Evolutionary conservation across 1,140 invertebrate species (phyloP).

Genomic region (Sinella curviseta): DNA sequence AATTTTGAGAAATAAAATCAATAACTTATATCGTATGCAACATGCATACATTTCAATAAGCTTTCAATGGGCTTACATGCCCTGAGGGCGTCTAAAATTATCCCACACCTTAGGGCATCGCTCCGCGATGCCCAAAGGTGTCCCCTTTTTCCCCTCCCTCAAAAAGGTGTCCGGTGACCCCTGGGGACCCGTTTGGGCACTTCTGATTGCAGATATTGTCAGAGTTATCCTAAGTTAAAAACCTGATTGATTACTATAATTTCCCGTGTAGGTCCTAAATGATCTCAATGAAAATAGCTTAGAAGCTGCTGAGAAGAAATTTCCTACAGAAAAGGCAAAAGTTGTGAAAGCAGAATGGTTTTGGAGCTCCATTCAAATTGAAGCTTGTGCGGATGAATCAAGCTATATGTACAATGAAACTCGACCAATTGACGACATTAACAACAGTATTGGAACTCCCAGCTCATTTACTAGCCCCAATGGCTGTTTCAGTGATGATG

Average conservation of each 20-base stretch:
- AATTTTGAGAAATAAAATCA: too few relatives aligned
- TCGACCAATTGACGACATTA: conserved; percentile 30
- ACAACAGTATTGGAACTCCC: conserved; percentile 37
- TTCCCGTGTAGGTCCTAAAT: conserved; percentile 43
- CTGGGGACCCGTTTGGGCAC: too few relatives aligned
- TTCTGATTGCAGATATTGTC: too few relatives aligned
- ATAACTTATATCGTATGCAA: too few relatives aligned
- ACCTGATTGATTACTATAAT: neutral
- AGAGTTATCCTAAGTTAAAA: too few relatives aligned
- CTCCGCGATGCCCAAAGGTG: too few relatives aligned
- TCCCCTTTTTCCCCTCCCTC: too few relatives aligned
- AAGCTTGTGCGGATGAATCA: conserved; percentile 84
- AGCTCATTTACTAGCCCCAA: conserved; percentile 41
- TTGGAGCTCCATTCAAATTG: conserved; percentile 94
- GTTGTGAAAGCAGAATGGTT: conserved; percentile 94
- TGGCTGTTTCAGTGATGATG: conserved; percentile 26
- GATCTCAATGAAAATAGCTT: conserved; percentile 33
- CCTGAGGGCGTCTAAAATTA: too few relatives aligned
- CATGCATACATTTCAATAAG: too few relatives aligned
- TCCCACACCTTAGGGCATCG: too few relatives aligned
- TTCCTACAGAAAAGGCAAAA: conserved; percentile 59
- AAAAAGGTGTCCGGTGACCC: too few relatives aligned
- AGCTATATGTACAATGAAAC: conserved; percentile 70
- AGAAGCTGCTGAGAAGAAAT: neutral
- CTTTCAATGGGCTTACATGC: too few relatives aligned